Base-by-base conservation (phyloP, 1,140 invertebrate species). In the Nomia melanderi region DNA sequence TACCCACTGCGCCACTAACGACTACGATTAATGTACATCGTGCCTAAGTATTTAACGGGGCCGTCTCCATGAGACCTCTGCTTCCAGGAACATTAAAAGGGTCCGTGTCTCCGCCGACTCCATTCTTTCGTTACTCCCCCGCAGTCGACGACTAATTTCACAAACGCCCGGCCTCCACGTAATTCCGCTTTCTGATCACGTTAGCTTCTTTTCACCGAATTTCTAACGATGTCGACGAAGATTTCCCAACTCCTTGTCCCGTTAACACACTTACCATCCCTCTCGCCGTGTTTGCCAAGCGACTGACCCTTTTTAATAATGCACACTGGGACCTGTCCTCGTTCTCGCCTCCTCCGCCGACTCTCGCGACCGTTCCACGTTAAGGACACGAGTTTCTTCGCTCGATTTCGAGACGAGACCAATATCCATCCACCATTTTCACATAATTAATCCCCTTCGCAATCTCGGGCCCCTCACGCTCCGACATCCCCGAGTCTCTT, bases 271-370 rank as follows among this genome's bases (percentile, higher is more conserved):
- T 70, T 59, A 47, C 36, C 67, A 2, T n/a, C 36, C 27, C 39
- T n/a, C 20, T 50, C 25, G 8, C 14, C 53, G 17, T 11, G 12
- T 69, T 27, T 23, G 14, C 36, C 50, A 8, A 33, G 54, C 66
- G 65, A 59, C 56, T 53, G 73, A 60, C 73, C 53, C 41, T 76
- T 47, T 60, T 69, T 76, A 60, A 76, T 69, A 69, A 76, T 50
- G 64, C 73, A 67, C 73, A 29, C 53, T 33, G 64, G 64, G 73
- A 76, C 39, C 31, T 14, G 20, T 0, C 27, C 64, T 70, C 39
- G 29, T 60, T 33, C 29, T 17, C 56, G 1, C 29, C 27, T 29
- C 39, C 9, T 8, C 60, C 3, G 4, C 1, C 0, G 7, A 44
- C n/a, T 74, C 66, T 27, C 0, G 20, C 33, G 23, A 29, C 33